phyloP scores from a whole-genome alignment of 1,140 invertebrate species.

The Heliconius nattereri region DNA sequence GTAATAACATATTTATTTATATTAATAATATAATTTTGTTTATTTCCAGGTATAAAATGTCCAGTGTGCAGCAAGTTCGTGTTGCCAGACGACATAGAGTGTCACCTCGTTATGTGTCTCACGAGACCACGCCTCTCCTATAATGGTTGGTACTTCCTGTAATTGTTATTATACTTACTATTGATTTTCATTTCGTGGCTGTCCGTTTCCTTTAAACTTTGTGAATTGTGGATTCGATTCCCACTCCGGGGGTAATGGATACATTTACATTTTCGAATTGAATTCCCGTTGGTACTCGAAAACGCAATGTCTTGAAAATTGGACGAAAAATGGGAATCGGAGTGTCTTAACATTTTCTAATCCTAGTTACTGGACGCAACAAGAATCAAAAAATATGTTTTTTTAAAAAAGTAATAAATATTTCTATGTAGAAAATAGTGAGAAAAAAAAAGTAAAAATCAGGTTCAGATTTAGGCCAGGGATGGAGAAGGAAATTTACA shows the following conservation, averaged over 20 bases:
- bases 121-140: constrained; percentile 98
- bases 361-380: no score
- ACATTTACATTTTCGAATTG: neutral
- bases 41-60: constrained; percentile 94
- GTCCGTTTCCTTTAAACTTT: neutral
- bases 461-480: no score
- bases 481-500: no score
- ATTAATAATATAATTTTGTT: constrained; percentile 20
- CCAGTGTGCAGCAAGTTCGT: constrained; percentile 99
- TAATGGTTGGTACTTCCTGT: constrained; percentile 89
- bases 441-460: no score
- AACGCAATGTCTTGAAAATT: no score
- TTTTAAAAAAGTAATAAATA: no score
- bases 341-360: no score
- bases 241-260: neutral
- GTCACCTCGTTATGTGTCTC: constrained; percentile 99
- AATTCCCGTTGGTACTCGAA: no score
- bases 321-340: no score
- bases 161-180: neutral
- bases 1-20: neutral
- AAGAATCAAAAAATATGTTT: no score
- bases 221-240: neutral
- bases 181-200: neutral
- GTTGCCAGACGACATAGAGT: constrained; percentile 98
- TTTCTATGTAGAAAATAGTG: no score